Base-by-base conservation (phyloP, 2,113 vertebrate species). In the Myrmophylax atrothorax region DNA sequence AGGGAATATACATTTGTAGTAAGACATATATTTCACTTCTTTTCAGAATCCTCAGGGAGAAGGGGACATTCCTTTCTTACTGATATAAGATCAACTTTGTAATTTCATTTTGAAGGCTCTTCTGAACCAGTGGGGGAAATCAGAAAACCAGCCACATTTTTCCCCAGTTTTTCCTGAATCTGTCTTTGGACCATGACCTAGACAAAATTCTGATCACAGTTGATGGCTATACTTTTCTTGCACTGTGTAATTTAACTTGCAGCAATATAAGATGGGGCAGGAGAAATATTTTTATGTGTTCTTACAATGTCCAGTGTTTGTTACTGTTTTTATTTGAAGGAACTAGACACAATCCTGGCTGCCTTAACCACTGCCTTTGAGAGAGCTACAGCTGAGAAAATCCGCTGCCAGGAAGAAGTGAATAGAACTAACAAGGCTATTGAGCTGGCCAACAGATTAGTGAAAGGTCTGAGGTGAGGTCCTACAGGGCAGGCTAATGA, bases 351-450 rank as follows among this genome's bases (percentile, higher is more conserved):
- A 93, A 99, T 98, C 98, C 98, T 99, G 97, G 99, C 99, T 97
- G 98, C 97, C 94, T 97, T 99, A 93, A 98, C 98, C 87, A 91
- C 94, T 79, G 98, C 97, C 49, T 99, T 98, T 98, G 98, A 98
- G 97, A 99, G 97, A 94, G 98, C 99, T 96, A 98, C 98, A 90
- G 98, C 98, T 94, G 99, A 99, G 98, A 99, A 99, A 98, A 98
- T 99, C 88, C 94, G 97, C 97, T 99, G 99, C 98, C 98, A 99
- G 95, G 98, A 99, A 96, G 98, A 99, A 97, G 99, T 99, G 97
- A 99, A 99, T 98, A 98, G 97, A 98, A 99, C 99, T 97, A 99
- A 99, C 98, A 99, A 98, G 97, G 99, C 99, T 95, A 99, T 99
- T 97, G 98, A 99, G 97, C 98, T 99, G 92, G 99, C 99, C 98